Base-by-base conservation (phyloP, 2,113 vertebrate genomes). In the Leuciscus idus region DNA sequence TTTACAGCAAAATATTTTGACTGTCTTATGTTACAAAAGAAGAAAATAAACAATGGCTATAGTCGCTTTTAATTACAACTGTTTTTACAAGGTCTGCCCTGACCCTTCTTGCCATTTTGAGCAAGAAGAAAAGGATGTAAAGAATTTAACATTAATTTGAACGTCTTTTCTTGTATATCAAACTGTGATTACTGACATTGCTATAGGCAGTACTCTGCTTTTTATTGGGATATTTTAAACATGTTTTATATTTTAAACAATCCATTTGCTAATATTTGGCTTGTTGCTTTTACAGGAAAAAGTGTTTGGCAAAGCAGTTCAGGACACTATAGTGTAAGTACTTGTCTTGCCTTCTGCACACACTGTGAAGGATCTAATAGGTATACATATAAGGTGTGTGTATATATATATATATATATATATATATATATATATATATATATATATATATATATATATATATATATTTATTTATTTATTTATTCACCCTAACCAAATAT, bases 271-370 rank as follows among this genome's bases (percentile, higher is more conserved):
- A 46, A 66, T 23, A 17, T 11, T 17, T 81, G 33, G 46, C 77
- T 85, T 21, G 76, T 12, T 83, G 87, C 52, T 86, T 90, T 87
- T 88, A 50, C 61, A 95, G 95, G 89, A 79, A 72, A 87, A 93
- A 90, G 48, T 39, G n/a, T 23, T 23, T 70, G 85, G 92, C 33
- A 77, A 81, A 72, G 78, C 57, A 81, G 26, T 90, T 86, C 92
- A 94, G 88, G 89, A 94, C 23, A 90, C 83, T 23, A 70, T 92
- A 77, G 46, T 90, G 93, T 94, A 87, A 93, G 93, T 90, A n/a
- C 43, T n/a, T 43, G 15, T 59, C 33, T 57, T 62, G 19, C 23
- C 12, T 30, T 48, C 39, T 64, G n/a, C n/a, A 81, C n/a, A 81
- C 59, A 48, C 59, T 28, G 6, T 46, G 6, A 23, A 62, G 13